Evolutionary conservation across 2,797 vertebrate genomes (phyloP).

Genomic region (Orientallactaga sibirica): DNA sequence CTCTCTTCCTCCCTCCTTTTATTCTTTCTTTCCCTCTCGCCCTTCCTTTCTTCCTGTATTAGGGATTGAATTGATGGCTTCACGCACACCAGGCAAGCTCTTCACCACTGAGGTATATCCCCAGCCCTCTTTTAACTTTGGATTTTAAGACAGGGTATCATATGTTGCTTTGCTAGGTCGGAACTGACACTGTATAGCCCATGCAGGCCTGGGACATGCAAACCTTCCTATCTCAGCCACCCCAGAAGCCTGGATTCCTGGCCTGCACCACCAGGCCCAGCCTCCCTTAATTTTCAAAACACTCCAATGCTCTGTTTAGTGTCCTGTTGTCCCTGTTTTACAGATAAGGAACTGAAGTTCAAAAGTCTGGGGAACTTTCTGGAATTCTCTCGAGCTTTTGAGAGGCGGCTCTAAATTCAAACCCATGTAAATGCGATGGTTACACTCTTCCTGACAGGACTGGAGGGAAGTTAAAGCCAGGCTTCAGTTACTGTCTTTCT

Average conservation of each 20-base stretch:
- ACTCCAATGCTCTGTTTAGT: not conserved
- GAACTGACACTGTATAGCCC: not conserved
- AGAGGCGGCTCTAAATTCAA: slow-evolving; percentile 12
- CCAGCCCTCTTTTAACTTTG: too few relatives aligned
- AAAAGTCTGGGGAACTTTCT: not conserved
- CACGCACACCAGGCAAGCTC: not conserved
- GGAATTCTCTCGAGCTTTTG: not conserved
- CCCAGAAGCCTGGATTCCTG: not conserved
- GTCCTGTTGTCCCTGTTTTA: not conserved
- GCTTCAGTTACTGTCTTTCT: not conserved
- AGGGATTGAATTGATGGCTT: not conserved
- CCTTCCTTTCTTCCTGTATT: not conserved
- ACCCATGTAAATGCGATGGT: not conserved
- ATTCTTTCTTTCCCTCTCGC: not conserved
- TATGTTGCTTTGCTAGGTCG: not conserved
- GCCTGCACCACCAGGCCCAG: not conserved
- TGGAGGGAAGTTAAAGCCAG: not conserved
- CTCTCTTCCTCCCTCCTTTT: not conserved
- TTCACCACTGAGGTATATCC: too few relatives aligned
- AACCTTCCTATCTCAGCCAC: not conserved
- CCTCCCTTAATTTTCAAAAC: slow-evolving; percentile 30
- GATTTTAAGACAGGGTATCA: too few relatives aligned
- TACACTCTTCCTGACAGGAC: not conserved
- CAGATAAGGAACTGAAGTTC: slow-evolving; percentile 22
- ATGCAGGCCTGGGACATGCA: not conserved